Conservation (phyloP, 1,140 invertebrate species). For the Magallana ariakensis region DNA sequence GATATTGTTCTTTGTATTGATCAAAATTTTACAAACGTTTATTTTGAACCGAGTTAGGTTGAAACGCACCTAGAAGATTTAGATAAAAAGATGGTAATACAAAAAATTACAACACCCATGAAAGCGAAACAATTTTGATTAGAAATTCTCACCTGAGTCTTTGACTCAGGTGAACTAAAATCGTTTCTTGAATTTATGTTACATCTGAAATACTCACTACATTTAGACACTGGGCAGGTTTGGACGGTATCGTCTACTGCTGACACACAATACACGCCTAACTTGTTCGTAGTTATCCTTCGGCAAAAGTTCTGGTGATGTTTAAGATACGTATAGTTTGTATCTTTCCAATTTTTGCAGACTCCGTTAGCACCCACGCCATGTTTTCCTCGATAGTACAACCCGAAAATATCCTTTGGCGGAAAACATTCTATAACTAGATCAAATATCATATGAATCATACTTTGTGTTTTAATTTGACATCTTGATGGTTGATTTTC, state of each 20-base stretch:
- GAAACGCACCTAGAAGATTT: too few species aligned
- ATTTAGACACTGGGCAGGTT: neutral
- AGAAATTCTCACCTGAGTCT: too few species aligned
- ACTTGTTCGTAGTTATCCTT: neutral
- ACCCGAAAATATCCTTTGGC: neutral
- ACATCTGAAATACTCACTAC: neutral
- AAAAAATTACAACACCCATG: too few species aligned
- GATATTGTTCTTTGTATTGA: too few species aligned
- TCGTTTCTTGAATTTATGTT: too few species aligned
- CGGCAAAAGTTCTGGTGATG: neutral
- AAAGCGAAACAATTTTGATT: too few species aligned
- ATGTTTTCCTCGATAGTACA: neutral
- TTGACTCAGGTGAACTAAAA: too few species aligned
- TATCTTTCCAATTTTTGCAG: constrained; percentile 13
- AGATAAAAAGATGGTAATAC: too few species aligned
- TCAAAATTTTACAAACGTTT: too few species aligned
- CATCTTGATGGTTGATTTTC: neutral
- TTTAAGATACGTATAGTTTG: neutral
- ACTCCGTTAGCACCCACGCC: neutral
- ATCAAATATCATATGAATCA: neutral
- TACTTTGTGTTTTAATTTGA: neutral
- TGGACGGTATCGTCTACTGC: neutral
- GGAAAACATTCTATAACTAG: neutral
- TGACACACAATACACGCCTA: neutral
- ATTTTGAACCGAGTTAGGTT: too few species aligned